phyloP scores from a whole-genome alignment of 2,888 invertebrate species.

The Ommatoiulus sabulosus region DNA sequence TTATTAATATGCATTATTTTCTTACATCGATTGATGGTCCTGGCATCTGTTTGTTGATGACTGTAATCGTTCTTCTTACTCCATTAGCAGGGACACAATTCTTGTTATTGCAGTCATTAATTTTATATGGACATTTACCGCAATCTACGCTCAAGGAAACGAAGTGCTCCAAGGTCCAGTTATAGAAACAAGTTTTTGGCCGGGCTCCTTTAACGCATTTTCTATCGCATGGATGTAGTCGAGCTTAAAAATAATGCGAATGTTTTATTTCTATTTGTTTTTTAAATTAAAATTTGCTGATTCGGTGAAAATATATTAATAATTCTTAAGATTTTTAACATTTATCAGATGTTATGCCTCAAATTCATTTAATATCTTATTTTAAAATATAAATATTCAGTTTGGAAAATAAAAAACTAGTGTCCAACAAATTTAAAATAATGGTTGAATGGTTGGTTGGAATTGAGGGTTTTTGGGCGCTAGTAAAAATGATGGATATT shows the following conservation, averaged over 20 bases:
- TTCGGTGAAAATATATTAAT: background rate
- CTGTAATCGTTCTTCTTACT: conserved; percentile 78
- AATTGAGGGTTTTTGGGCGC: too few species aligned
- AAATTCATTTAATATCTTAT: background rate
- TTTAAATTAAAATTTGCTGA: too few species aligned
- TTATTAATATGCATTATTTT: background rate
- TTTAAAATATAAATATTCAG: background rate
- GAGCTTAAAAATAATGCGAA: background rate
- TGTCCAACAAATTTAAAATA: too few species aligned
- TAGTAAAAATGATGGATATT: background rate
- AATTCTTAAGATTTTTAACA: too few species aligned
- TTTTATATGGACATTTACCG: conserved; percentile 81
- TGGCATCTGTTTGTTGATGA: conserved; percentile 87
- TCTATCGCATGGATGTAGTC: conserved; percentile 44
- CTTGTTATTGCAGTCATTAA: conserved; percentile 79
- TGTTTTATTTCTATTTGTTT: background rate
- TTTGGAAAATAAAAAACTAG: too few species aligned
- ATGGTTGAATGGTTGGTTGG: too few species aligned
- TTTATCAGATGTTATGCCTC: background rate
- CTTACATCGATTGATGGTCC: conserved; percentile 84
- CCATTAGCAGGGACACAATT: conserved; percentile 91
- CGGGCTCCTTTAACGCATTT: background rate
- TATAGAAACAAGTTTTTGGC: conserved; percentile 74
- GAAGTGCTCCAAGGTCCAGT: conserved; percentile 83
- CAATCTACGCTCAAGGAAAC: conserved; percentile 89